These are phyloP conservation scores for Perithous albicinctus DNA, from an alignment of 2,888 invertebrate genomes.

Conservation along the genomic window DNA sequence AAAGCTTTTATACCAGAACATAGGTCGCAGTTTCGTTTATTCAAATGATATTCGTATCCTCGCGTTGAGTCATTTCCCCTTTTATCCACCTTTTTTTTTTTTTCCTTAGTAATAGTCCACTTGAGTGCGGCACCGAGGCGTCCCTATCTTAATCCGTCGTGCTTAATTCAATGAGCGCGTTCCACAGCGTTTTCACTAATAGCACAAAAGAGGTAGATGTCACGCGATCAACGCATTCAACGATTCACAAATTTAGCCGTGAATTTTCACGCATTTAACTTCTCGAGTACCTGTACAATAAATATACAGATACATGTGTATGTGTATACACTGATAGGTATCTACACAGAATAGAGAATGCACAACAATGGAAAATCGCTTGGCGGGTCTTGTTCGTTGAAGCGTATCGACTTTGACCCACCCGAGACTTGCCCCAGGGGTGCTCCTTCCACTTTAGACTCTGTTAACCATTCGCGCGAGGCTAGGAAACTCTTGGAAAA, in stretches of 20 bases:
- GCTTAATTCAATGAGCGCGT: constrained; percentile 57
- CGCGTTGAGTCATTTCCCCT: not conserved
- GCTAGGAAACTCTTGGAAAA: constrained; percentile 42
- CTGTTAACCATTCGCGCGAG: constrained; percentile 2
- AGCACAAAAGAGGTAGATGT: constrained; percentile 30
- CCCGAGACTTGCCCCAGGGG: not conserved
- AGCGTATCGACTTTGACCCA: constrained; percentile 45
- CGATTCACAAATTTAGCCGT: constrained; percentile 2
- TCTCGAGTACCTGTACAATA: constrained; percentile 6
- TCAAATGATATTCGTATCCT: not conserved
- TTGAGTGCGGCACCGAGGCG: constrained; percentile 16
- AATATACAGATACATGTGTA: not conserved
- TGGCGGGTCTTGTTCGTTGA: constrained; percentile 5
- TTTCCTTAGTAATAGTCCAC: constrained; percentile 37
- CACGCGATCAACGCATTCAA: constrained; percentile 49
- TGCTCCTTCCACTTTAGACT: not conserved
- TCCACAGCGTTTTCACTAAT: not conserved
- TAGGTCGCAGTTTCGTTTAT: no score
- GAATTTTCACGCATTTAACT: constrained; percentile 8
- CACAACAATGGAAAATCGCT: constrained; percentile 27
- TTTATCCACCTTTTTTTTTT: constrained; percentile 27
- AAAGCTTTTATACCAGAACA: no score
- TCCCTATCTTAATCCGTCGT: constrained; percentile 56
- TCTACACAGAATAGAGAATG: constrained; percentile 9
- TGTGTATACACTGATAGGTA: not conserved